These are phyloP conservation scores for Lasioglossum villosulum DNA, from an alignment of 2,888 invertebrate species.

Conservation along the genomic window DNA sequence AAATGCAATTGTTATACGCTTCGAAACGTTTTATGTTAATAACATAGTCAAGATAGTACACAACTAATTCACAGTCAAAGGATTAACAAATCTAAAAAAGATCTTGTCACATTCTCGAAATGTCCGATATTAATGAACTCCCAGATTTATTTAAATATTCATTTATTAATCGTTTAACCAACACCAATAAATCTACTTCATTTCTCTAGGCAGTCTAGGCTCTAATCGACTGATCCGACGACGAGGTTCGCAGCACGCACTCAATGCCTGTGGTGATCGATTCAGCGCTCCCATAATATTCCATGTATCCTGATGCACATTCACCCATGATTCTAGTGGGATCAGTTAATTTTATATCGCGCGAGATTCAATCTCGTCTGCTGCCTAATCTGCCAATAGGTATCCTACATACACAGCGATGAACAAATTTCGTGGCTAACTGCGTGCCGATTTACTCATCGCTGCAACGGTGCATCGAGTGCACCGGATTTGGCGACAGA, in stretches of 20 bases:
- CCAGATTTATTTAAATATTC: too few species aligned
- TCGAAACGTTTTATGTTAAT: too few species aligned
- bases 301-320: neutral
- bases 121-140: too few species aligned
- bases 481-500: neutral
- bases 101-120: too few species aligned
- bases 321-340: neutral
- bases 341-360: neutral
- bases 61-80: too few species aligned
- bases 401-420: neutral
- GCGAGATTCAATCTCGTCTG: neutral
- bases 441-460: neutral
- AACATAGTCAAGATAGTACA: too few species aligned
- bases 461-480: neutral
- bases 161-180: neutral
- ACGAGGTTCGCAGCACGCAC: neutral
- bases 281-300: neutral
- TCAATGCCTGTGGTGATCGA: neutral
- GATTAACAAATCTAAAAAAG: too few species aligned
- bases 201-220: neutral
- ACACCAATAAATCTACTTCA: neutral
- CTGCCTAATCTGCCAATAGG: neutral
- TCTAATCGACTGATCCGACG: neutral
- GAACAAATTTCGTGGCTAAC: neutral
- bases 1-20: too few species aligned